Evolutionary conservation across 2,113 vertebrate genomes (phyloP), one percentile per base, ranked within the genome.

Genomic region (Loxodonta africana): DNA sequence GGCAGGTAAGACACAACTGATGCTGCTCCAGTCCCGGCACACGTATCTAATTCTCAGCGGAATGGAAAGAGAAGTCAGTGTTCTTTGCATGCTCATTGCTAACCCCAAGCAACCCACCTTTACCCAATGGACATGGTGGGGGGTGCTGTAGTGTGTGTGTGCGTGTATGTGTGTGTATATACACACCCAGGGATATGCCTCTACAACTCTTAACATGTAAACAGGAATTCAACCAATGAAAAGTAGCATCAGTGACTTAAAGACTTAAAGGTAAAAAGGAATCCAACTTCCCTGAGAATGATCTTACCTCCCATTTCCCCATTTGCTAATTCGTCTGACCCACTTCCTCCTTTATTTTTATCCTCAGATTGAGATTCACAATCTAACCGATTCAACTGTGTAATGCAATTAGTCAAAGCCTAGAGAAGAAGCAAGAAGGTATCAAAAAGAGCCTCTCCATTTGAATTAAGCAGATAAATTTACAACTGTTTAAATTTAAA

Each of bases 341-440:
- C 98, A 10, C 9, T 65, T 90, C 93, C 98, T 92, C 97, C 98
- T 26, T 98, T 92, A 86, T 94, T 96, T 44, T 93, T 97, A 81
- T 57, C 88, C 91, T 99, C 99, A 65, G 98, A 98, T 21, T 97
- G 83, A 5, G 97, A 97, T 94, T 98, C 98, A 53, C 98, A 95
- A 30, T 99, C 99, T 0, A 99, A 97, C 94, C 98, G 98, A 88
- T 99, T 99, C 95, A 99, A 96, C 96, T 99, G 99, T 91, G 99
- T 99, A 94, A 99, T 98, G 94, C 99, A 99, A 85, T 99, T 99
- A 30, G 99, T 99, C 98, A 99, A 98, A 96, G 99, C 99, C 99
- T 99, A 98, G 83, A 23, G 84, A 93, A 76, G 63, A 88, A 98
- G 97, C 8, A 69, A 97, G 94, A 80, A 89, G 28, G 3, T 11